Percentiles rank a stretch among this genome's conserved stretches.
These are phyloP conservation scores for Burhinus oedicnemus DNA, from an alignment of 2,113 vertebrate genomes.

Conservation along the genomic window DNA sequence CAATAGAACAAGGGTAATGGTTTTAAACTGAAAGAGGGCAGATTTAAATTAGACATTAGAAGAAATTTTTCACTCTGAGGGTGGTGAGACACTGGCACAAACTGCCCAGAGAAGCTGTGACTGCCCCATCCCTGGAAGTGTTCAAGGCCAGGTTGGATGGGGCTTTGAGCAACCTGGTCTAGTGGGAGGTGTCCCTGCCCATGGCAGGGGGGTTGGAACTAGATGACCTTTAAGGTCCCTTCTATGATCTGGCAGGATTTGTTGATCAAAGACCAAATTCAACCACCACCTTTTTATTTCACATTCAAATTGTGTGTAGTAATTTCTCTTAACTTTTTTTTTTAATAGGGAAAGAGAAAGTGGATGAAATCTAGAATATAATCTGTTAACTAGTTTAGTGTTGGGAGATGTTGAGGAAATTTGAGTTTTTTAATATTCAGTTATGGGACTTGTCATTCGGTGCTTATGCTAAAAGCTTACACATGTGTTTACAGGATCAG, in stretches of 20 bases:
- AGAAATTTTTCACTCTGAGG: too few species aligned
- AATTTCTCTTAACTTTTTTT: background rate
- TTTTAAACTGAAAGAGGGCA: too few species aligned
- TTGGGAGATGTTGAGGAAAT: background rate
- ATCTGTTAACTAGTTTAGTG: background rate
- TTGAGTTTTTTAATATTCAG: background rate
- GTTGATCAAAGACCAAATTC: background rate
- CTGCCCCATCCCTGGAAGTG: too few species aligned
- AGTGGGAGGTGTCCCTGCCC: too few species aligned
- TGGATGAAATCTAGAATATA: background rate
- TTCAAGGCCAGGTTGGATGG: too few species aligned
- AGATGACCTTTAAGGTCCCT: too few species aligned
- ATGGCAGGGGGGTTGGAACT: too few species aligned
- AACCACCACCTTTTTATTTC: background rate
- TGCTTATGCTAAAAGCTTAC: background rate
- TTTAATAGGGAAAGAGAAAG: background rate
- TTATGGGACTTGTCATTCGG: background rate
- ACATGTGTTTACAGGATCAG: fast-evolving
- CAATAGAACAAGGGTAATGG: too few species aligned
- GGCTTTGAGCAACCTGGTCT: too few species aligned
- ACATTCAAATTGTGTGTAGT: background rate
- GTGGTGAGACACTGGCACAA: too few species aligned
- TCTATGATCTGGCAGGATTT: background rate
- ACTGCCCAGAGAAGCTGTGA: too few species aligned
- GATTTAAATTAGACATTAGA: too few species aligned